Conservation (phyloP, 1,140 invertebrate species). For the Papilio helenus region DNA sequence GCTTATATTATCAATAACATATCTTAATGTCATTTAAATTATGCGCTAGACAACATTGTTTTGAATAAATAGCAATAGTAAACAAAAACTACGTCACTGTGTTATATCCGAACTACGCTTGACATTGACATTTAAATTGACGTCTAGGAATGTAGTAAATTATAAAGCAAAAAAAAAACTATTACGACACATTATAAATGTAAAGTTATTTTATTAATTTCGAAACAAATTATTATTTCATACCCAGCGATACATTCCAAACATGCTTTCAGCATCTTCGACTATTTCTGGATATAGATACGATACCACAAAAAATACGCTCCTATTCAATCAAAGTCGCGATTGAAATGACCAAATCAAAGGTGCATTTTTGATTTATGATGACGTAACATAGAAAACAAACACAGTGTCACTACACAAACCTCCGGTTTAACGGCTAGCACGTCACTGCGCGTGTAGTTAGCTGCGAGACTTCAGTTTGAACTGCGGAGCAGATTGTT, state of each 20-base stretch:
- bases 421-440: constrained; percentile 58
- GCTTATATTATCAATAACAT: not conserved
- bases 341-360: constrained; percentile 40
- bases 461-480: constrained; percentile 46
- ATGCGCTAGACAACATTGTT: constrained; percentile 1
- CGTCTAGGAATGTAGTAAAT: constrained; percentile 29
- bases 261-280: constrained; percentile 73
- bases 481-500: constrained; percentile 42
- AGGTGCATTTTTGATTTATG: constrained; percentile 57
- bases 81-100: constrained; percentile 24
- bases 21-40: not conserved
- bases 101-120: constrained; percentile 16
- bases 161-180: not conserved
- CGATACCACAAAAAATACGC: constrained; percentile 16
- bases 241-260: constrained; percentile 71
- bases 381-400: constrained; percentile 78
- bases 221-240: constrained; percentile 43
- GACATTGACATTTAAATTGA: constrained; percentile 49
- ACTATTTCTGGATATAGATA: constrained; percentile 33
- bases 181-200: not conserved
- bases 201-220: not conserved
- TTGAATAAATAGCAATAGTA: constrained; percentile 6
- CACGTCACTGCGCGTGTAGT: constrained; percentile 47
- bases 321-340: not conserved
- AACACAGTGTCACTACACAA: constrained; percentile 60